Evolutionary conservation across 2,888 invertebrate species (phyloP), one percentile per base, ranked within the genome.

Genomic region (Antitype chi): DNA sequence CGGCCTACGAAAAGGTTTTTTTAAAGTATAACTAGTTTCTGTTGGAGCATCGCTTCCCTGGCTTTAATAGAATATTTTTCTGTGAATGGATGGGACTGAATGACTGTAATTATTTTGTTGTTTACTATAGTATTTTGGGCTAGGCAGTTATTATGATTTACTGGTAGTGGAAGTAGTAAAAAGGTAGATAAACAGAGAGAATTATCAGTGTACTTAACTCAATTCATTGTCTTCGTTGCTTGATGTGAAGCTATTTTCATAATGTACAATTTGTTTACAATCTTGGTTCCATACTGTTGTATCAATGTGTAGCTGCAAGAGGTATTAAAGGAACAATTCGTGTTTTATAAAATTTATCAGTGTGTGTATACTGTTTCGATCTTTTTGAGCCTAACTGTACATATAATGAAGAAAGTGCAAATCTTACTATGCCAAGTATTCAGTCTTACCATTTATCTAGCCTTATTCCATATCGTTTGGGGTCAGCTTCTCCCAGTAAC

Each of bases 1-100:
- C 93, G 93, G 93, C 95, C 94, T 92, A 91, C 92, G 91, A 92
- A 93, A 93, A 92, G 92, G 92, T 93, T 94, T 94, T 94, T 94
- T 94, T 93, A 93, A 88, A 85, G 79, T 87, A 85, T 85, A 85
- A 84, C 84, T 84, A 81, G 85, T 88, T 86, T 81, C 80, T 79
- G 67, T 74, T 74, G 32, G 62, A 81, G 78, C 74, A 76, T 80
- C 66, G 78, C 70, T 80, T 77, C 70, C 86, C n/a, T 72, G 70
- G 53, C 49, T 78, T 57, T 83, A 78, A 79, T 80, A 81, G 70
- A 76, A 80, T 80, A 86, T 76, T 78, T 87, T 84, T 84, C 71
- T 78, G 63, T 68, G 70, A 80, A 78, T 63, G 32, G 32, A 49
- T 59, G 55, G 55, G 23, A 66, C 9, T 60, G 55, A 60, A 70